Evolutionary conservation across 2,113 vertebrate species (phyloP), one percentile per base, ranked within the genome.

Genomic region (Chauna torquata): DNA sequence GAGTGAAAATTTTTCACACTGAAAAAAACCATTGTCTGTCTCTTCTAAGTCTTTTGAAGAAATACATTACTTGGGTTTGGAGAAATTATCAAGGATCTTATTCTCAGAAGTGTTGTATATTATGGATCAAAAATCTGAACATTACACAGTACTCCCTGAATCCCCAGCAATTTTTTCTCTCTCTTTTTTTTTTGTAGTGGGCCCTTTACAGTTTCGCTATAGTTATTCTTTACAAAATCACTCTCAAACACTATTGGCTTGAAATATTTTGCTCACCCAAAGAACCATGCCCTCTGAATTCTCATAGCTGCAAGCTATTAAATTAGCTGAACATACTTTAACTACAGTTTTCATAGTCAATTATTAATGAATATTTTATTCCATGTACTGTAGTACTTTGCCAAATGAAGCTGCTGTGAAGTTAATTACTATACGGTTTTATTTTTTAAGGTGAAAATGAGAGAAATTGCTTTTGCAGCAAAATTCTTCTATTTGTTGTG

Each of bases 291-390:
- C 32, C 47, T 87, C 47, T 78, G 30, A 32, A 44, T 94, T 76
- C 57, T 94, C 70, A 69, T 15, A 88, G 54, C 65, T 93, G 30
- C 87, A 90, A 85, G 79, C 82, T 92, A 77, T 94, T 82, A 57
- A 70, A 58, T 95, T 95, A 95, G 23, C 59, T 87, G 79, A 94
- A 91, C 76, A 80, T 70, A 95, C 71, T 84, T 97, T 96, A 97
- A 97, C 92, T 96, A 85, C 85, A 94, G 66, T 91, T 96, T 97
- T 97, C 93, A 82, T 8, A 69, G 47, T 95, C 85, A 95, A 90
- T 97, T 97, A 96, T 97, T 98, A 97, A 97, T 95, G 55, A 97
- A 96, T 91, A 92, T 92, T 97, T 97, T 91, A 85, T 95, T 96
- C 96, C 94, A 87, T 86, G 68, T 87, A 62, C 76, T 61, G 83